Base-by-base conservation (phyloP, 2,113 vertebrate genomes). In the Erpornis zantholeuca region DNA sequence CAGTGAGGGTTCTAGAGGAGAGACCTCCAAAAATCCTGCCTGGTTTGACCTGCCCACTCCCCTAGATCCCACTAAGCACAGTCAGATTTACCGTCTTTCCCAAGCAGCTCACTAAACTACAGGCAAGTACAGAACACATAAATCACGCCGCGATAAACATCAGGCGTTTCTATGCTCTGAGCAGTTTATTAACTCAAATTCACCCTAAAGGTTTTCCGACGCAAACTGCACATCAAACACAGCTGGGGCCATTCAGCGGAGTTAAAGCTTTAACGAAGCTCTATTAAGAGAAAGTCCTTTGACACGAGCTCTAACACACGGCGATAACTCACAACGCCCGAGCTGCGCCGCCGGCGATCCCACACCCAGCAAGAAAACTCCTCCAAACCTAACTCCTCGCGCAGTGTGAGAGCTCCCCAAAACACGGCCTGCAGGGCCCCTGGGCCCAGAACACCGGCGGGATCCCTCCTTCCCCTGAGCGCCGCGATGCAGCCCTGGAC, bases 401-500 rank as follows among this genome's bases (percentile, higher is more conserved):
- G 3, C 8, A 2, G 11, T 2, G 1, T 0, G 6, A 27, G 18
- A 15, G 45, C 45, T 23, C 27, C 53, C 35, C 63, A 15, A 22
- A 57, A 6, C 33, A 3, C 44, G 15, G 21, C 68, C 3, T 6
- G 38, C 66, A 10, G 38, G 36, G 31, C 7, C n/a, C 28, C 52
- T 19, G 7, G 20, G 49, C 50, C 11, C 35, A 4, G 3, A 35
- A 5, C 54, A 29, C 10, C 31, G 20, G 2, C 16, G 33, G 38
- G 18, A 23, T 4, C 53, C 33, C 38, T 27, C 38, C 28, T 24
- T 15, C 27, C 72, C 7, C 50, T 1, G 15, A 49, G 27, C 2
- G 8, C 54, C 4, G 14, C 10, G 2, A 44, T 0, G 15, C 10
- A 50, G 33, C 21, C 45, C 38, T 0, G 7, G 18, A 49, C 5